Evolutionary conservation across 2,113 vertebrate species (phyloP).

Genomic region (Onychostoma macrolepis): DNA sequence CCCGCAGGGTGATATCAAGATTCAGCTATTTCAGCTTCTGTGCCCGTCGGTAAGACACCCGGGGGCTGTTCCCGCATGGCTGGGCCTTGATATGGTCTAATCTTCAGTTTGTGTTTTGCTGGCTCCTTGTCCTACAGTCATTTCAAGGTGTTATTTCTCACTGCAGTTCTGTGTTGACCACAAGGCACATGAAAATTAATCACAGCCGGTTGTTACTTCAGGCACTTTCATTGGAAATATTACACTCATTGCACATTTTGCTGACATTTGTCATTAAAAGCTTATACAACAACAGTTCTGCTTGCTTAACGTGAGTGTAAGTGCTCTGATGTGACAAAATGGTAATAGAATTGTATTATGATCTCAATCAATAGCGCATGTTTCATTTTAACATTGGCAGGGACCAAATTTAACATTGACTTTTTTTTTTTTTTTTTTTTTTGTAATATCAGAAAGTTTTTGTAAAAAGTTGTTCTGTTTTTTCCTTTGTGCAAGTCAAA

Average conservation of each 20-base stretch:
- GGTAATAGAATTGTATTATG: background rate
- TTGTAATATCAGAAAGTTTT: background rate
- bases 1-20: conserved; percentile 30
- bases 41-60: background rate
- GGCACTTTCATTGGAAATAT: background rate
- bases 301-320: background rate
- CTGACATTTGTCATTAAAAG: conserved; percentile 12
- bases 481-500: background rate
- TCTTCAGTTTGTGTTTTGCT: background rate
- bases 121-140: conserved; percentile 1
- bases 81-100: background rate
- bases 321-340: background rate
- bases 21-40: conserved; percentile 26
- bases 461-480: background rate
- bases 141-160: conserved; percentile 11
- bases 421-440: background rate
- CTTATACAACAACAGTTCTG: background rate
- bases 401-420: background rate
- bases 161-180: background rate
- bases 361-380: background rate
- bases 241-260: conserved; percentile 20
- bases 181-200: background rate
- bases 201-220: background rate
- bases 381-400: background rate
- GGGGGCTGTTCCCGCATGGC: background rate